These are phyloP conservation scores for Carposina sasakii DNA, from an alignment of 1,140 invertebrate species.

Conservation along the genomic window DNA sequence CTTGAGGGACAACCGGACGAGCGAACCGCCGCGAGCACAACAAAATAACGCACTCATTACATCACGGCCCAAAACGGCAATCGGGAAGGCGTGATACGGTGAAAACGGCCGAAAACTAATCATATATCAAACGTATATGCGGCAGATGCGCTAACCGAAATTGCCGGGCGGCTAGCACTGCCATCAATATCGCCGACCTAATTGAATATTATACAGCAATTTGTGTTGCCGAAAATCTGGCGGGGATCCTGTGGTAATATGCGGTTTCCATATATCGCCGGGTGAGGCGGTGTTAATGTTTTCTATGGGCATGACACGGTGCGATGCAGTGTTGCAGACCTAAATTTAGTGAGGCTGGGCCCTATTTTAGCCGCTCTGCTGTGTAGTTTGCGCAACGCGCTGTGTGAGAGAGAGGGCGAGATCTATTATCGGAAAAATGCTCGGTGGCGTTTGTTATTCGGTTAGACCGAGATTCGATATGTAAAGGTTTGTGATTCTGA, in stretches of 20 bases:
- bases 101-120: conserved; percentile 52
- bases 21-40: conserved; percentile 25
- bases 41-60: conserved; percentile 17
- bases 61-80: conserved; percentile 10
- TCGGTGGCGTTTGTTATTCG: too few relatives aligned
- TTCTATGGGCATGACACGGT: conserved; percentile 56
- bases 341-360: conserved; percentile 57
- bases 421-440: conserved; percentile 68
- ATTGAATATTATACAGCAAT: conserved; percentile 70
- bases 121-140: conserved; percentile 56
- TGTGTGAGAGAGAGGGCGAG: conserved; percentile 39
- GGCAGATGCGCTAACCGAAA: conserved; percentile 64
- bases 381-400: conserved; percentile 61
- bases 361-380: conserved; percentile 54
- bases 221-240: conserved; percentile 68
- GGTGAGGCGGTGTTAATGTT: conserved; percentile 59
- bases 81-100: conserved; percentile 17
- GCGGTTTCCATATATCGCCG: conserved; percentile 62
- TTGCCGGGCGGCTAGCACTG: conserved; percentile 42
- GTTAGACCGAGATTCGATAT: too few relatives aligned
- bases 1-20: conserved; percentile 40
- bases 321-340: conserved; percentile 65
- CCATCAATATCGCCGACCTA: conserved; percentile 66
- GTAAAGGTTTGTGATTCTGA: too few relatives aligned
- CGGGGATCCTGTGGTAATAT: conserved; percentile 38